Conservation (phyloP, 2,888 invertebrate genomes). For the Brachyptera putata region DNA sequence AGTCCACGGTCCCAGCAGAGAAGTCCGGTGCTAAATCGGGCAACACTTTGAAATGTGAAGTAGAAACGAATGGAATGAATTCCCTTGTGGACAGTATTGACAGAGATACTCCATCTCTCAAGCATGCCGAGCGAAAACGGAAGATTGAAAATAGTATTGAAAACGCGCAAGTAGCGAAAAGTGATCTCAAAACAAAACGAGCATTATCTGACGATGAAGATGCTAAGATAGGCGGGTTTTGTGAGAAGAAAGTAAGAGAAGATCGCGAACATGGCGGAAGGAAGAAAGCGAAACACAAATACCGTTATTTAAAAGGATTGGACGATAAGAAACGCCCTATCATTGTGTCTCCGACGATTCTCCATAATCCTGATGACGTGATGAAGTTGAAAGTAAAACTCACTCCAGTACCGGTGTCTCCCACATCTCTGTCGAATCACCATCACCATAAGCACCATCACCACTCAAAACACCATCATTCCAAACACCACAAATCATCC, state of each 20-base stretch:
- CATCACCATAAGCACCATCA: constrained; percentile 28
- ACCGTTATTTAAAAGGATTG: constrained; percentile 3
- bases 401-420: constrained; percentile 10
- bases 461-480: constrained; percentile 27
- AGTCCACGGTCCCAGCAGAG: too few species aligned
- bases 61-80: too few species aligned
- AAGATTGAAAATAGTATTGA: too few species aligned
- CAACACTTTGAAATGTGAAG: too few species aligned
- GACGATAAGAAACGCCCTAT: constrained; percentile 18
- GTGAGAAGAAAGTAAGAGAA: constrained; percentile 10
- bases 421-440: not conserved
- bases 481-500: not conserved
- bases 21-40: too few species aligned
- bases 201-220: too few species aligned
- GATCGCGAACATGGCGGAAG: constrained; percentile 7
- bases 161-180: too few species aligned
- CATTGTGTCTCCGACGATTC: constrained; percentile 24
- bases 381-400: constrained; percentile 32
- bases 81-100: too few species aligned
- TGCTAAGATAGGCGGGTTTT: too few species aligned
- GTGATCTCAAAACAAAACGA: too few species aligned
- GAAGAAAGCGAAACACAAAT: constrained; percentile 30
- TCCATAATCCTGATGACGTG: constrained; percentile 29
- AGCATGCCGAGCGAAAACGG: too few species aligned
- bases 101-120: too few species aligned